Evolutionary conservation across 2,113 vertebrate species (phyloP).

Genomic region (Gallinago undulata): DNA sequence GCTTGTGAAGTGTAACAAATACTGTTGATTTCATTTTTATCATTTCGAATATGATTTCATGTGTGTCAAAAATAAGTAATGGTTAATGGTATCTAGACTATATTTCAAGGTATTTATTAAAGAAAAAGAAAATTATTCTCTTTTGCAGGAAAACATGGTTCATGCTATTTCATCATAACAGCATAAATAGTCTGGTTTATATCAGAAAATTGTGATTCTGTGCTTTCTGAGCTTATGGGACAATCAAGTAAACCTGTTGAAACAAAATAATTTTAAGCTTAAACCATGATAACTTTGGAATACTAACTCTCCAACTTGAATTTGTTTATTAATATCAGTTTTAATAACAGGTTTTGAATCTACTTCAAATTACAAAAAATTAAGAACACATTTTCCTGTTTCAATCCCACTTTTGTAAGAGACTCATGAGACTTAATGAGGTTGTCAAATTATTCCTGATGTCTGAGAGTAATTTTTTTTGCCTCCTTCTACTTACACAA

Average conservation of each 20-base stretch:
- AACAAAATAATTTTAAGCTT: background rate
- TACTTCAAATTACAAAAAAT: background rate
- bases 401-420: background rate
- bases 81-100: background rate
- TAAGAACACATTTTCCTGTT: background rate
- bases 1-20: background rate
- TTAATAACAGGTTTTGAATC: background rate
- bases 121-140: background rate
- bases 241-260: background rate
- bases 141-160: background rate
- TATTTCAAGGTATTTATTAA: background rate
- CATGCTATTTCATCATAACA: background rate
- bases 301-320: background rate
- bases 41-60: background rate
- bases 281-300: background rate
- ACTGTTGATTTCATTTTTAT: background rate
- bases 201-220: background rate
- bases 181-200: background rate
- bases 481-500: background rate
- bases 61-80: background rate
- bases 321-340: background rate
- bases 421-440: background rate
- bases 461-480: background rate
- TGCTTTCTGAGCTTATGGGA: background rate
- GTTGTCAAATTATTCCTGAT: background rate